A percentile compares a stretch with the other conserved stretches of the same genome.
These are phyloP conservation scores for Drosophila longiperda DNA, from an alignment of 2,888 invertebrate species.

Conservation along the genomic window DNA sequence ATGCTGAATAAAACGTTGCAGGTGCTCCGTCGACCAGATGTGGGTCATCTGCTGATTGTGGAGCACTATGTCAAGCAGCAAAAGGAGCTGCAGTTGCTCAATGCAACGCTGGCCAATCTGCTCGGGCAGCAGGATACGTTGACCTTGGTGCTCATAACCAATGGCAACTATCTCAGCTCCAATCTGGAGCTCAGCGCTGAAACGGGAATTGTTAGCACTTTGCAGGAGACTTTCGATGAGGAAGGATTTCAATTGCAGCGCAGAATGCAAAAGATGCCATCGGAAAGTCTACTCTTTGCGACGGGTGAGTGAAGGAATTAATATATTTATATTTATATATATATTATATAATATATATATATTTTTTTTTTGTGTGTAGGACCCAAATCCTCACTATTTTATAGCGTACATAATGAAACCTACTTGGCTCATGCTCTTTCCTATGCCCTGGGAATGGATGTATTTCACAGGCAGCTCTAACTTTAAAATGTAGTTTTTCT, in stretches of 20 bases:
- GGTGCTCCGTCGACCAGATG: constrained; percentile 88
- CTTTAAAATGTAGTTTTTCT: not conserved
- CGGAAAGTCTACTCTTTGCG: constrained; percentile 68
- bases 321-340: not conserved
- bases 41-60: constrained; percentile 91
- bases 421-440: constrained; percentile 93
- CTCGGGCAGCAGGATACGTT: constrained; percentile 38
- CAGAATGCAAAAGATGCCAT: constrained; percentile 44
- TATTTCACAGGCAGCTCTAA: constrained; percentile 15
- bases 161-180: constrained; percentile 48
- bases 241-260: constrained; percentile 28
- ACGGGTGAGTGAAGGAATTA: constrained; percentile 46
- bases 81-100: constrained; percentile 89
- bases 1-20: constrained; percentile 92
- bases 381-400: constrained; percentile 94
- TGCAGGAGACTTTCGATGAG: constrained; percentile 26
- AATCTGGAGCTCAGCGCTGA: constrained; percentile 58
- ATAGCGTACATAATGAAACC: constrained; percentile 94
- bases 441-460: constrained; percentile 91
- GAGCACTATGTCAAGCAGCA: constrained; percentile 92
- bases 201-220: constrained; percentile 27
- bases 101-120: constrained; percentile 88
- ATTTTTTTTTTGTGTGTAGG: constrained; percentile 86
- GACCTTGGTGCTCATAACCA: constrained; percentile 59
- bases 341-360: too few relatives aligned